Evolutionary conservation across 2,797 vertebrate genomes (phyloP).

Genomic region (Coendou prehensilis): DNA sequence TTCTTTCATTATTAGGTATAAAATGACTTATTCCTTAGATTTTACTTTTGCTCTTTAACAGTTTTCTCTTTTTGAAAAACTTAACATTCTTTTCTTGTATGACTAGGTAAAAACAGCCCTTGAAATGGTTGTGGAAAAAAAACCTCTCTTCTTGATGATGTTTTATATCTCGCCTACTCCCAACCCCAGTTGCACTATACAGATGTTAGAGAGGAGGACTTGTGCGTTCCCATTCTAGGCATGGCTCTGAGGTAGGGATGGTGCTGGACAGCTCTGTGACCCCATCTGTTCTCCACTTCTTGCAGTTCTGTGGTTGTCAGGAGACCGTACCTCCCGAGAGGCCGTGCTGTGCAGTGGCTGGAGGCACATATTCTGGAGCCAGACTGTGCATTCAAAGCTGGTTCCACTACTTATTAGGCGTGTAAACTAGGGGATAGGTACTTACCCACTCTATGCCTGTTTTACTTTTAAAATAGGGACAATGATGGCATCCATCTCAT

Average conservation of each 20-base stretch:
- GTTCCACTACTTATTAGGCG: not conserved
- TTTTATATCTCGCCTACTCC: not conserved
- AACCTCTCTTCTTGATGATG: not conserved
- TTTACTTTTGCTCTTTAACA: conserved; percentile 30
- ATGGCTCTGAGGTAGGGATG: not conserved
- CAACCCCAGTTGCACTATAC: not conserved
- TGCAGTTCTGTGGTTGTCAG: not conserved
- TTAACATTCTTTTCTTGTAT: not conserved
- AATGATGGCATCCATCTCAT: not conserved
- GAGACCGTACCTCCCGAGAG: not conserved
- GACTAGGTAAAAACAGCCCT: not conserved
- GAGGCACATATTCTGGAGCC: not conserved
- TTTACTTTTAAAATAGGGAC: not conserved
- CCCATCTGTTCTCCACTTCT: not conserved
- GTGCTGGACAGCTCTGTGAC: not conserved
- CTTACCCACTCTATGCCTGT: not conserved
- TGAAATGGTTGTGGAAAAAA: not conserved
- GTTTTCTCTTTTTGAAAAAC: conserved; percentile 10
- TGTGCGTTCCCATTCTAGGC: not conserved
- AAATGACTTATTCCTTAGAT: not conserved
- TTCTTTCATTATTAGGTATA: not conserved
- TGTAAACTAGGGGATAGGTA: not conserved
- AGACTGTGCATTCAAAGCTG: not conserved
- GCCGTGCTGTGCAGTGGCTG: not conserved
- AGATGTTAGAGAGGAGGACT: not conserved